These are phyloP conservation scores for Caenorhabditis latens DNA, from an alignment of 1,140 invertebrate species.

Conservation along the genomic window DNA sequence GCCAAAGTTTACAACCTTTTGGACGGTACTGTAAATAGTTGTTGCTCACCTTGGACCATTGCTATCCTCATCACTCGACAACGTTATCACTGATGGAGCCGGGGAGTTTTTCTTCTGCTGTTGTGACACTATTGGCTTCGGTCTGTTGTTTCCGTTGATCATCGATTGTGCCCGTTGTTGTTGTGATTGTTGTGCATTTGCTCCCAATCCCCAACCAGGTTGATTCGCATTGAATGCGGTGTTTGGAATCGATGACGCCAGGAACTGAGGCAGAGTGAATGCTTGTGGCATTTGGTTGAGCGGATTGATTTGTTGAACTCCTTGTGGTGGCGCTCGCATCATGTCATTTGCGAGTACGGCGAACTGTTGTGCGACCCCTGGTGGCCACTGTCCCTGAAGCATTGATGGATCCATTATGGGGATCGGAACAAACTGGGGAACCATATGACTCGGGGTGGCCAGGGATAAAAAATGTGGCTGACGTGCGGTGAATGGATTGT, in stretches of 20 bases:
- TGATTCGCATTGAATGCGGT: constrained; percentile 9
- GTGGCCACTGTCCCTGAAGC: constrained; percentile 49
- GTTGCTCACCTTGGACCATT: constrained; percentile 17
- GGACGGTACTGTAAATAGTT: too few relatives aligned
- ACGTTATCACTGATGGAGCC: constrained; percentile 4
- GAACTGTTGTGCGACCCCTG: constrained; percentile 28
- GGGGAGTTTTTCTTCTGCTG: constrained; percentile 1
- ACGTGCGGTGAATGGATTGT: constrained; percentile 7
- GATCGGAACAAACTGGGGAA: constrained; percentile 49
- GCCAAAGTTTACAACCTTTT: too few relatives aligned
- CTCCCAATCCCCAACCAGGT: background rate
- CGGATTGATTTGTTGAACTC: background rate
- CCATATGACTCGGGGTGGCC: constrained; percentile 34
- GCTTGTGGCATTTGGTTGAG: constrained; percentile 13
- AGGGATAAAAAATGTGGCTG: constrained; percentile 27
- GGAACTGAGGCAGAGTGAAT: background rate
- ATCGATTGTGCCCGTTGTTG: constrained; percentile 1
- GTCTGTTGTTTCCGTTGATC: background rate
- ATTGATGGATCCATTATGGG: constrained; percentile 49
- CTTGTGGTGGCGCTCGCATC: background rate
- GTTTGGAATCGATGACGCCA: background rate
- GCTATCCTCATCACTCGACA: constrained; percentile 43
- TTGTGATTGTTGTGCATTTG: constrained; percentile 1
- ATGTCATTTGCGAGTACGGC: constrained; percentile 45
- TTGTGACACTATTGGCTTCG: background rate